These are phyloP conservation scores for Argya squamiceps DNA, from an alignment of 2,797 vertebrate genomes.

Conservation along the genomic window DNA sequence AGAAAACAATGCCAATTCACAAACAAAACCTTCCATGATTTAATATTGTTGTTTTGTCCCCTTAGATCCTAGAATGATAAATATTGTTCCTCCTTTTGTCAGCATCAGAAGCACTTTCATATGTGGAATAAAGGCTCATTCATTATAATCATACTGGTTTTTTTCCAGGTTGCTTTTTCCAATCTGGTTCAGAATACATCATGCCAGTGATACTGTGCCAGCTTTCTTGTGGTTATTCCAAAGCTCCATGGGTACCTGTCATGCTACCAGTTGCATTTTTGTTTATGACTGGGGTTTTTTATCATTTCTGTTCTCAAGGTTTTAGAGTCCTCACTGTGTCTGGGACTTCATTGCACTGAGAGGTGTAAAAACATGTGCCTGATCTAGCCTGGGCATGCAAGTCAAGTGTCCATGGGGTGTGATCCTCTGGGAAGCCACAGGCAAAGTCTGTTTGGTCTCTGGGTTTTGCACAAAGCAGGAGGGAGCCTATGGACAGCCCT, in stretches of 20 bases:
- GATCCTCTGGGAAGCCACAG: background rate
- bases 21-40: conserved; percentile 61
- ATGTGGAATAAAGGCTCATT: conserved; percentile 49
- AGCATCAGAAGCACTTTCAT: conserved; percentile 36
- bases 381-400: background rate
- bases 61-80: conserved; percentile 57
- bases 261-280: background rate
- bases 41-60: conserved; percentile 58
- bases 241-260: background rate
- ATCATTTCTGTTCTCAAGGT: background rate
- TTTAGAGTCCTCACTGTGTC: background rate
- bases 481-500: background rate
- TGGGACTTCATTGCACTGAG: background rate
- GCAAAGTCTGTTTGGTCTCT: background rate
- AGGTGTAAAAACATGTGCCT: background rate
- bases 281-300: background rate
- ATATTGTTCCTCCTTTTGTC: conserved; percentile 58
- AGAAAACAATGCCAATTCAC: conserved; percentile 54
- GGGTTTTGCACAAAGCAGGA: background rate
- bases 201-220: background rate
- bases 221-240: background rate
- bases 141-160: background rate
- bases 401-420: background rate
- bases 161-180: conserved; percentile 31
- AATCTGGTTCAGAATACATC: background rate